Conservation (phyloP, 2,113 vertebrate species). For the Bombycilla garrulus region DNA sequence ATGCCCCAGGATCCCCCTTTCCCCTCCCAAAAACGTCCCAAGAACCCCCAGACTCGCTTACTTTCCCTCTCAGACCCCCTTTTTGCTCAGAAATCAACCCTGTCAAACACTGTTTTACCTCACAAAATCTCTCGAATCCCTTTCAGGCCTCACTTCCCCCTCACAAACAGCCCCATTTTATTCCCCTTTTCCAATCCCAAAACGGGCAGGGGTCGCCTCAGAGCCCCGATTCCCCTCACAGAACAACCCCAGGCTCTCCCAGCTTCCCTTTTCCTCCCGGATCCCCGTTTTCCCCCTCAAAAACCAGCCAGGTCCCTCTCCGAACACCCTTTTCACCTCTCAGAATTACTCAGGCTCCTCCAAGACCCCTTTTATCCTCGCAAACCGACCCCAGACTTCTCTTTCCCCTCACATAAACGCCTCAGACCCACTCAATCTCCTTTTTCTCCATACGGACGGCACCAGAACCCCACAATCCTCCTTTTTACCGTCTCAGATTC, state of each 20-base stretch:
- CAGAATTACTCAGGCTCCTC: neutral
- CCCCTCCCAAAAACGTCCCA: neutral
- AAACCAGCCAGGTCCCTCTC: neutral
- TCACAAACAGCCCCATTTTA: too few relatives aligned
- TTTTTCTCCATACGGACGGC: neutral
- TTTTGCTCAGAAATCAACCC: neutral
- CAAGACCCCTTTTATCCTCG: neutral
- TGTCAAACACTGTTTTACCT: neutral
- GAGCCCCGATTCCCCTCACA: neutral
- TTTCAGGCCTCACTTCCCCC: neutral
- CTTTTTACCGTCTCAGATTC: neutral
- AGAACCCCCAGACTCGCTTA: rapidly evolving
- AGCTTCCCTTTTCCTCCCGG: neutral
- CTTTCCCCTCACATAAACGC: neutral
- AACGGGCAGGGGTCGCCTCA: neutral
- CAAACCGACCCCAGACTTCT: too few relatives aligned
- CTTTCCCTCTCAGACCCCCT: too few relatives aligned
- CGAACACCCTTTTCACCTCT: neutral
- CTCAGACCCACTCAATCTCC: neutral
- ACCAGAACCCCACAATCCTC: neutral
- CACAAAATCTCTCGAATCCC: neutral
- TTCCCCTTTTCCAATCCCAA: neutral
- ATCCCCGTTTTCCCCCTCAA: neutral
- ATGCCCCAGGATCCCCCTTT: neutral
- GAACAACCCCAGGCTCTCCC: neutral